Conservation (phyloP, 2,888 invertebrate genomes). For the Cryptus armator region DNA sequence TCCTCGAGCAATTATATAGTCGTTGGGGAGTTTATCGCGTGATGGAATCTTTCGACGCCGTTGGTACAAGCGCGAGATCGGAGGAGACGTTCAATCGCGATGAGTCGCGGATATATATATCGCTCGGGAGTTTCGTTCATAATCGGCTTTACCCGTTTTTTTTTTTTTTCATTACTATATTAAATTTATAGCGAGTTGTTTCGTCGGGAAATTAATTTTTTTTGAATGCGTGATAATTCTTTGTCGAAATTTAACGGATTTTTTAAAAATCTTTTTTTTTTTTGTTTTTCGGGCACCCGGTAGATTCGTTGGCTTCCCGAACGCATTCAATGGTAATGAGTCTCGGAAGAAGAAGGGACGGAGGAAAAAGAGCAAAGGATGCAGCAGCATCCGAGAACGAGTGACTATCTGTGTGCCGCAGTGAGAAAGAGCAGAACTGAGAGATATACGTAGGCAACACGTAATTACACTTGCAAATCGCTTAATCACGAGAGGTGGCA, state of each 20-base stretch:
- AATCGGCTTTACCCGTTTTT: background rate
- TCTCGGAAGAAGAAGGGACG: constrained; percentile 29
- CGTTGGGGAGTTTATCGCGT: constrained; percentile 40
- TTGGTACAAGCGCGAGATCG: background rate
- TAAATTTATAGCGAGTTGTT: background rate
- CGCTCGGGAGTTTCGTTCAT: background rate
- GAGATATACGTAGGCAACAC: constrained; percentile 40
- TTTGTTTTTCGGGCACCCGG: too few relatives aligned
- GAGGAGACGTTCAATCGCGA: background rate
- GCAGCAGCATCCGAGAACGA: constrained; percentile 28
- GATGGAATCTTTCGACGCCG: constrained; percentile 23
- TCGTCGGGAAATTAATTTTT: background rate
- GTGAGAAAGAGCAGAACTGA: constrained; percentile 27
- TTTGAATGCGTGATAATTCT: background rate
- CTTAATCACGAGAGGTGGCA: constrained; percentile 45
- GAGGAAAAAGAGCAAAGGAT: constrained; percentile 24
- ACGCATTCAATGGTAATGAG: constrained; percentile 40
- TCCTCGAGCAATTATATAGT: constrained; percentile 1
- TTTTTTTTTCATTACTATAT: background rate
- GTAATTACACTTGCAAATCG: constrained; percentile 58
- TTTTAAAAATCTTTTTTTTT: too few relatives aligned
- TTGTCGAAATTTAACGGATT: background rate
- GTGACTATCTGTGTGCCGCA: constrained; percentile 3
- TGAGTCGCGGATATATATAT: background rate
- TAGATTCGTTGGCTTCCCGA: background rate